Evolutionary conservation across 1,140 invertebrate species (phyloP), one percentile per base, ranked within the genome.

Genomic region (Asobara japonica): DNA sequence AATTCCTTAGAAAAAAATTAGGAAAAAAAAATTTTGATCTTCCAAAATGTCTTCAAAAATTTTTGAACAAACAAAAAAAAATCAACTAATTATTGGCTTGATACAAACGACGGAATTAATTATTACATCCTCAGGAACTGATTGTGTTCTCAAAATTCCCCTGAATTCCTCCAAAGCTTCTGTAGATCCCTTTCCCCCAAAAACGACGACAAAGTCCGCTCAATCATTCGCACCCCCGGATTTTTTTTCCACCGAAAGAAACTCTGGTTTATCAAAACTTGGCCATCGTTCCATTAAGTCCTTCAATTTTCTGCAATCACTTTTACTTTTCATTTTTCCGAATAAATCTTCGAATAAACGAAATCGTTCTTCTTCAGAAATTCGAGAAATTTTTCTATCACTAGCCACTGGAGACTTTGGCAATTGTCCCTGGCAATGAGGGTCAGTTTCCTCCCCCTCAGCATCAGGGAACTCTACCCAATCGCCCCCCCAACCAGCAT

Each of bases 321-420:
- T 72, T 45, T 76, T 73, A 48, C 68, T 79, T 31, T 41, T 25
- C 18, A 86, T 79, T 67, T 77, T 65, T 29, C 33, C 69, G 41
- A 80, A 79, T n/a, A 79, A 70, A 41, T 79, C 68, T 56, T 79
- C 68, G 62, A 87, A 85, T 13, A 78, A 56, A 51, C 72, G 30
- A 16, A 80, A 85, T 3, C 81, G 77, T 71, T 85, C 78, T 31
- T 83, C 74, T 45, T 84, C 82, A 1, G 79, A n/a, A n/a, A n/a
- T n/a, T 81, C 38, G 76, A 74, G n/a, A 78, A 73, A 65, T 71
- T 38, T 69, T 66, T 3, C 22, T 48, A 3, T 13, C n/a, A 30
- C 7, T 31, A n/a, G 18, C 31, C 27, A 1, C 41, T 13, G 31
- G 4, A 45, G 38, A 41, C 38, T 16, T 16, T n/a, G 36, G n/a